Conservation (phyloP, 2,888 invertebrate genomes). For the Andrena chrysosceles region DNA sequence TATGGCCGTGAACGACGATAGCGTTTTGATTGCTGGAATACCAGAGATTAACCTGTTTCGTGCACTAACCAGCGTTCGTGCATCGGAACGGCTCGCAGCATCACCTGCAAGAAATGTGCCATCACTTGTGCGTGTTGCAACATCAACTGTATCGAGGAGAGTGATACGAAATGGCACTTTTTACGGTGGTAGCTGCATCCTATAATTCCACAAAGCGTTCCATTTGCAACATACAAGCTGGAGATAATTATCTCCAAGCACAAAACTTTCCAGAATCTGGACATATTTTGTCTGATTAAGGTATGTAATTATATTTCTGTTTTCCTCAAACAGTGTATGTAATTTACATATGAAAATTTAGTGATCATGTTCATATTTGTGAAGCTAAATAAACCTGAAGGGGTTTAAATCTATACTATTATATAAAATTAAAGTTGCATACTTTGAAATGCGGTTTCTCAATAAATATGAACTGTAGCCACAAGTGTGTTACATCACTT, state of each 20-base stretch:
- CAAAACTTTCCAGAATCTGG: no score
- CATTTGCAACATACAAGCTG: background rate
- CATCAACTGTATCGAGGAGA: background rate
- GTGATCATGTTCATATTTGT: no score
- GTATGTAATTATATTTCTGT: no score
- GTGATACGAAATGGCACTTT: background rate
- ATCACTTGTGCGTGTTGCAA: constrained; percentile 2
- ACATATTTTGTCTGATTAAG: no score
- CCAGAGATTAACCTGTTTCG: constrained; percentile 80
- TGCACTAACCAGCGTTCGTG: constrained; percentile 41
- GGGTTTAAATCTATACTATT: no score
- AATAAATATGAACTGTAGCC: no score
- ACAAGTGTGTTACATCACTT: no score
- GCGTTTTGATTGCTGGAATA: constrained; percentile 75
- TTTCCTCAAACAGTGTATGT: no score
- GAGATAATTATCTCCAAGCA: background rate
- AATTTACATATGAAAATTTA: no score
- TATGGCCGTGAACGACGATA: constrained; percentile 74
- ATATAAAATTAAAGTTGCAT: no score
- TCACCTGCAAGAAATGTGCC: background rate
- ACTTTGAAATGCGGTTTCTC: no score
- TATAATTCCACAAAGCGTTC: background rate
- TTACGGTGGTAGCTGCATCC: background rate
- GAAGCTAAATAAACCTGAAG: no score
- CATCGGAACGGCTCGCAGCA: background rate